Evolutionary conservation across 2,797 vertebrate genomes (phyloP).

Genomic region (Hypotaenidia okinawae): DNA sequence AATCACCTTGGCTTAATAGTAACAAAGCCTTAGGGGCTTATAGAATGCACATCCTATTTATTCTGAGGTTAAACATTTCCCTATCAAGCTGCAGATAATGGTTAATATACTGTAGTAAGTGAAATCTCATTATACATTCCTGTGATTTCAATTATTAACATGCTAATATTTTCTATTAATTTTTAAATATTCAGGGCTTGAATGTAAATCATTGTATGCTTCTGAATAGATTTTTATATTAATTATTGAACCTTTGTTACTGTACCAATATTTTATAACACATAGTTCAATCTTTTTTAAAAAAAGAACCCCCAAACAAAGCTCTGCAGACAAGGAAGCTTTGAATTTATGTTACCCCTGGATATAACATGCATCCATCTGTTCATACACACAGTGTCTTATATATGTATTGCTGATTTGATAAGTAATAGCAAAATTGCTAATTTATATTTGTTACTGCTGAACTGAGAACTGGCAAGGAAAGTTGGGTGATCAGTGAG

Average conservation of each 20-base stretch:
- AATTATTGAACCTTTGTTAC: conserved; percentile 24
- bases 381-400: neutral
- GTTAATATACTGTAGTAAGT: neutral
- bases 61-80: conserved; percentile 51
- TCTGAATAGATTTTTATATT: neutral
- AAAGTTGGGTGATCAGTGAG: neutral
- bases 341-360: neutral
- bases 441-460: neutral
- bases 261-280: neutral
- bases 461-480: neutral
- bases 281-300: neutral
- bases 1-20: conserved; percentile 21
- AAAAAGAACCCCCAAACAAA: neutral
- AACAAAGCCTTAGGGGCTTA: conserved; percentile 31
- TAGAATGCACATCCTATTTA: conserved; percentile 32
- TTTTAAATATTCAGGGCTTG: conserved; percentile 34
- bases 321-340: neutral
- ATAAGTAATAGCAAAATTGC: neutral
- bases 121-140: conserved; percentile 36
- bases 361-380: neutral
- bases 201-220: conserved; percentile 13
- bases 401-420: neutral
- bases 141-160: conserved; percentile 54
- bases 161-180: conserved; percentile 55
- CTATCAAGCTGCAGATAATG: conserved; percentile 27